Percentiles rank a stretch among this genome's conserved stretches.
Conservation (phyloP, 2,113 vertebrate genomes). For the Grammomys surdaster region DNA sequence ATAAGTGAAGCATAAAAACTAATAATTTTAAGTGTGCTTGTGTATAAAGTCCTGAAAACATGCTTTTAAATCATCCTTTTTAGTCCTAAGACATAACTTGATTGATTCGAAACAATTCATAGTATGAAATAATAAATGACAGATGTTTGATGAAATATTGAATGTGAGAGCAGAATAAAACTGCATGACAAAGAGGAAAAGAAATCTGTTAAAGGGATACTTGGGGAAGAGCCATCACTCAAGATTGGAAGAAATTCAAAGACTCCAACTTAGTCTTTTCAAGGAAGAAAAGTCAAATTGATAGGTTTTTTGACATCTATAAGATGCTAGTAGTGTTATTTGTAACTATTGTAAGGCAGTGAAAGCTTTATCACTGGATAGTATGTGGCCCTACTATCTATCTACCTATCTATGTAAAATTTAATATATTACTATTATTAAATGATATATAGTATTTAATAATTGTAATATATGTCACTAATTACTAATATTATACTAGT, state of each 20-base stretch:
- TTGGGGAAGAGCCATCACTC: no score
- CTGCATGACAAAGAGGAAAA: neutral
- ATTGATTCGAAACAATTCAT: neutral
- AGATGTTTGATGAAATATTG: neutral
- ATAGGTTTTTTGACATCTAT: neutral
- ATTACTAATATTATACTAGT: neutral
- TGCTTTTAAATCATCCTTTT: neutral
- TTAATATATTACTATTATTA: neutral
- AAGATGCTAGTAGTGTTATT: neutral
- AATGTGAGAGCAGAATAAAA: constrained; percentile 1
- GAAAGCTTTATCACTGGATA: neutral
- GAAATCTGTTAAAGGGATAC: neutral
- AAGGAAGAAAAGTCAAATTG: neutral
- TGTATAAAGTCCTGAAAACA: neutral
- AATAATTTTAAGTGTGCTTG: neutral
- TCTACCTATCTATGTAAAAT: neutral
- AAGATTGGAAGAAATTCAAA: neutral
- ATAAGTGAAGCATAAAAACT: neutral
- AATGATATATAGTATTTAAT: neutral
- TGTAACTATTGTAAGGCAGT: neutral
- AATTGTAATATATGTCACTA: neutral
- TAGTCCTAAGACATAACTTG: neutral
- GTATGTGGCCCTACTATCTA: neutral
- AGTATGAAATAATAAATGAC: neutral
- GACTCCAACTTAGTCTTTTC: neutral